phyloP scores from a whole-genome alignment of 2,113 vertebrate genomes.

The Cephalopterus ornatus region DNA sequence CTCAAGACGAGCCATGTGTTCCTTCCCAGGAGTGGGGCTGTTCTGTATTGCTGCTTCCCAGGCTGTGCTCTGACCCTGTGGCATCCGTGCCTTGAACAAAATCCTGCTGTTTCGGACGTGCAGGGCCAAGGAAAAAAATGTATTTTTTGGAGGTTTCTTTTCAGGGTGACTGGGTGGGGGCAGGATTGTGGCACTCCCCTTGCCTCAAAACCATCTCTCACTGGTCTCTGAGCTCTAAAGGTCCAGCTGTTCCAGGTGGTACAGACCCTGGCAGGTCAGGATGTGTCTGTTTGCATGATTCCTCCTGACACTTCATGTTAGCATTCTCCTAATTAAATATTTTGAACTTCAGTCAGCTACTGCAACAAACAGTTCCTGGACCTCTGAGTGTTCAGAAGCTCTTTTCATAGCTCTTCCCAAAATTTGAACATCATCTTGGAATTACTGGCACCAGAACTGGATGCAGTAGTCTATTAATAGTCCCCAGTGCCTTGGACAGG shows the following conservation, averaged over 20 bases:
- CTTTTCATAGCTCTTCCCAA: background rate
- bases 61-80: background rate
- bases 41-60: background rate
- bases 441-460: background rate
- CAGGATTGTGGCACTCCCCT: background rate
- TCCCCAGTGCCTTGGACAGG: constrained; percentile 21
- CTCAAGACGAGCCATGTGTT: background rate
- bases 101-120: background rate
- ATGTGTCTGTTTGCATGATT: background rate
- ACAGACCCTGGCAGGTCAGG: background rate
- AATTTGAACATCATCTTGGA: background rate
- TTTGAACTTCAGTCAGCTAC: background rate
- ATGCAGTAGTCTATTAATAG: constrained; percentile 1
- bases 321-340: background rate
- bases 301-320: background rate
- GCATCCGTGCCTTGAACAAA: background rate
- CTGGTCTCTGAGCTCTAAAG: background rate
- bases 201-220: background rate
- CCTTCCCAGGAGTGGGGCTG: background rate
- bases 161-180: background rate
- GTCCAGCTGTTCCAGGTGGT: background rate
- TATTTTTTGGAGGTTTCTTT: accelerated
- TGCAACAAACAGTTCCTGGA: background rate
- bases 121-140: background rate
- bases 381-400: background rate